These are phyloP conservation scores for Thyatira batis DNA, from an alignment of 2,888 invertebrate genomes.

Conservation along the genomic window DNA sequence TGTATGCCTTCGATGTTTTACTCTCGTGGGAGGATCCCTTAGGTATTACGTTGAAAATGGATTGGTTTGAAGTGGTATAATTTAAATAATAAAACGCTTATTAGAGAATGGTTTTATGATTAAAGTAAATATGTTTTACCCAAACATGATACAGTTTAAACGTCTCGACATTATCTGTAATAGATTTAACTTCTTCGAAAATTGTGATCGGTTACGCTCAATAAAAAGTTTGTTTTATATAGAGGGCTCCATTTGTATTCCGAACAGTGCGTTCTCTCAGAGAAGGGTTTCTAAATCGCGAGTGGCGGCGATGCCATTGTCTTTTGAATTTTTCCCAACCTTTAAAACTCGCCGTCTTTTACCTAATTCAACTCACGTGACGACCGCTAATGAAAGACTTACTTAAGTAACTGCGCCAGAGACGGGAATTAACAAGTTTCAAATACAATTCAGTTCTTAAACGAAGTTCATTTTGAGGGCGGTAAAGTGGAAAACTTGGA, in stretches of 20 bases:
- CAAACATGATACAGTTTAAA: too few relatives aligned
- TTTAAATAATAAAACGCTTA: too few relatives aligned
- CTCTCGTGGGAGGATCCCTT: too few relatives aligned
- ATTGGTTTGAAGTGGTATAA: too few relatives aligned
- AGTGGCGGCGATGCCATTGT: constrained; percentile 47
- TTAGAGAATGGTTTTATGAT: too few relatives aligned
- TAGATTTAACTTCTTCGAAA: constrained; percentile 31
- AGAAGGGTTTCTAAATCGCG: constrained; percentile 51
- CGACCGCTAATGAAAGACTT: constrained; percentile 78
- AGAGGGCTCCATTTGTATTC: constrained; percentile 52
- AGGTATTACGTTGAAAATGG: too few relatives aligned
- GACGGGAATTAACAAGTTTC: constrained; percentile 77
- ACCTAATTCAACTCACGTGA: constrained; percentile 70
- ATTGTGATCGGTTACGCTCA: constrained; percentile 40
- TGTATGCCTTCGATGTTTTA: too few relatives aligned
- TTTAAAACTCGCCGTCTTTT: constrained; percentile 56
- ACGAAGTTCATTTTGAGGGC: constrained; percentile 74
- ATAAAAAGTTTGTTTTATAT: constrained; percentile 42
- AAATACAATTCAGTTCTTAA: constrained; percentile 77
- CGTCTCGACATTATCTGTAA: constrained; percentile 26
- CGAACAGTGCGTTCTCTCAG: constrained; percentile 20
- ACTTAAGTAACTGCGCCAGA: constrained; percentile 71
- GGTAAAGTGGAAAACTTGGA: constrained; percentile 75
- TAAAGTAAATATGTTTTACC: too few relatives aligned
- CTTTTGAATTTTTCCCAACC: constrained; percentile 58